These are phyloP conservation scores for Lamellibrachia columna DNA, from an alignment of 2,888 invertebrate genomes.

Conservation along the genomic window DNA sequence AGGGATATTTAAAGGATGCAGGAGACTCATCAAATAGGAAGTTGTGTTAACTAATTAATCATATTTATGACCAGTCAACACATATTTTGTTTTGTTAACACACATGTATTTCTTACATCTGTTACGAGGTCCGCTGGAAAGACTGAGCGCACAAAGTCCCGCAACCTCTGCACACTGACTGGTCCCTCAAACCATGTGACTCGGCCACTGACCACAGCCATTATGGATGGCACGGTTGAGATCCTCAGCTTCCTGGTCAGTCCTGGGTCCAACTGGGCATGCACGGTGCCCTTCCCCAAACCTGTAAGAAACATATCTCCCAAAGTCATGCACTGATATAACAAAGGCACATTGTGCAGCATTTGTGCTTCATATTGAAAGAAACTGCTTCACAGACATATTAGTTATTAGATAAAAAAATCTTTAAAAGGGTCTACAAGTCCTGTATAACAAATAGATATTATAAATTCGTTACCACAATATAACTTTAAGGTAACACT, in stretches of 20 bases:
- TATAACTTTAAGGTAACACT: too few species aligned
- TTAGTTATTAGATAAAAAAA: too few species aligned
- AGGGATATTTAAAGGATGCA: too few species aligned
- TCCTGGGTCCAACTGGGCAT: slow-evolving; percentile 83
- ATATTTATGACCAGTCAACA: too few species aligned
- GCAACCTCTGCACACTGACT: slow-evolving; percentile 75
- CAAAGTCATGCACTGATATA: neutral
- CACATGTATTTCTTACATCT: slow-evolving; percentile 36
- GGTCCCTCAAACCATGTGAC: slow-evolving; percentile 78
- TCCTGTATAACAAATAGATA: too few species aligned
- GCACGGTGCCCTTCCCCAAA: slow-evolving; percentile 71
- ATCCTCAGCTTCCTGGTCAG: slow-evolving; percentile 83
- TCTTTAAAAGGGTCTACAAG: too few species aligned
- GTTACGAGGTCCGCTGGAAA: slow-evolving; percentile 74
- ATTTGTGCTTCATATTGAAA: too few species aligned
- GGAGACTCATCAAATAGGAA: too few species aligned
- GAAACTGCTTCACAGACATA: too few species aligned
- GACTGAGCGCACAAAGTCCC: slow-evolving; percentile 81
- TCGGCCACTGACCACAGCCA: slow-evolving; percentile 84
- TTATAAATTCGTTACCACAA: too few species aligned
- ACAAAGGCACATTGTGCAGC: neutral
- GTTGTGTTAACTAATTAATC: too few species aligned
- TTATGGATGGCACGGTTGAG: slow-evolving; percentile 82
- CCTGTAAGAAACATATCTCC: slow-evolving; percentile 60
- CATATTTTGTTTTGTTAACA: too few species aligned